Percentiles rank a stretch among this genome's conserved stretches.
These are phyloP conservation scores for Cydia strobilella DNA, from an alignment of 1,140 invertebrate species.

Conservation along the genomic window DNA sequence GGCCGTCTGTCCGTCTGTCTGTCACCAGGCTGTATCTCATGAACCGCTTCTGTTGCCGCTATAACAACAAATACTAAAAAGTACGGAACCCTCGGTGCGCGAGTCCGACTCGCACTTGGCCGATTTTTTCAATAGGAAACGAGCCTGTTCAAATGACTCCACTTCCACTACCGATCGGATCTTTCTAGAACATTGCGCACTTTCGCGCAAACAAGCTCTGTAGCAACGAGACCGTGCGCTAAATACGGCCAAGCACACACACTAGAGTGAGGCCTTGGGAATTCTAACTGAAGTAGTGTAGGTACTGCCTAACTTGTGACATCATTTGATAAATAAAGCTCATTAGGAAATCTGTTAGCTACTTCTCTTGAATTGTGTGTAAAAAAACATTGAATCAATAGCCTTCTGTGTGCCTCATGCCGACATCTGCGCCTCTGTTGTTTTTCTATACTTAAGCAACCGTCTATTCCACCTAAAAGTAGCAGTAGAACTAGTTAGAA, in stretches of 20 bases:
- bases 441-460: too few relatives aligned
- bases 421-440: too few relatives aligned
- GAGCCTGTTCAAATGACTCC: background rate
- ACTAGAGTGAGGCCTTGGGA: background rate
- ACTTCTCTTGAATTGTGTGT: background rate
- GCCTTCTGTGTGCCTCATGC: too few relatives aligned
- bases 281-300: background rate
- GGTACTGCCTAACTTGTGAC: background rate
- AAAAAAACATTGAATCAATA: too few relatives aligned
- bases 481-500: background rate
- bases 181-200: slow-evolving; percentile 45
- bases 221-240: slow-evolving; percentile 2
- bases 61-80: too few relatives aligned
- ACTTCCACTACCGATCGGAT: slow-evolving; percentile 37
- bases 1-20: too few relatives aligned
- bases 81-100: too few relatives aligned
- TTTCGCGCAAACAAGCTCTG: slow-evolving; percentile 41
- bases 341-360: background rate
- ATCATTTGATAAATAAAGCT: background rate
- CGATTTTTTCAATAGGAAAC: too few relatives aligned
- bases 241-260: background rate
- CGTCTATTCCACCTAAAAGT: too few relatives aligned
- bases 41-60: too few relatives aligned
- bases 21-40: too few relatives aligned
- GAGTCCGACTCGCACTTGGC: too few relatives aligned